Evolutionary conservation across 2,113 vertebrate species (phyloP).

Genomic region (Notechis scutatus): DNA sequence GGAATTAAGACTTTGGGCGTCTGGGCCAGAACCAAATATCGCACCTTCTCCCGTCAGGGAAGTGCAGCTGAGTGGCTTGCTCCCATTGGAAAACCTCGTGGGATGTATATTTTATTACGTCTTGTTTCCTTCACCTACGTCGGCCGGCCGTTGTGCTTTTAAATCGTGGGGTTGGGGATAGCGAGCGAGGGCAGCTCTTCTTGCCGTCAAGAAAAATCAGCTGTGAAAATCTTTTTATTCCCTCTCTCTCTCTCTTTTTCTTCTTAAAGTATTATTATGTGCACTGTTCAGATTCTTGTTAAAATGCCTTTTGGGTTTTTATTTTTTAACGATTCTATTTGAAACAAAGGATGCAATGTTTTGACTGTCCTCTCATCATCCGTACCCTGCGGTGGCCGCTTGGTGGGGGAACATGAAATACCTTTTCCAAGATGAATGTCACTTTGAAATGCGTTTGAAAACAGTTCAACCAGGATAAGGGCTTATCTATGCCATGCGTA

Average conservation of each 20-base stretch:
- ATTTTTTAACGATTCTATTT: conserved; percentile 41
- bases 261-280: conserved; percentile 52
- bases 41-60: conserved; percentile 16
- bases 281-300: conserved; percentile 58
- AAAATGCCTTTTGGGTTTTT: conserved; percentile 49
- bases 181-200: conserved; percentile 42
- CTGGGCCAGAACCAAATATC: conserved; percentile 60
- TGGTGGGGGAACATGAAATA: conserved; percentile 75
- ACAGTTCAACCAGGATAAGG: conserved; percentile 76
- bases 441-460: conserved; percentile 77
- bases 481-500: conserved; percentile 62
- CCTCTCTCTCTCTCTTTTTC: background rate
- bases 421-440: conserved; percentile 87
- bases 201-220: conserved; percentile 52
- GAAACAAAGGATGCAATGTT: conserved; percentile 72
- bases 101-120: conserved; percentile 53
- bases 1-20: conserved; percentile 37
- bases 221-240: conserved; percentile 56
- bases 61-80: conserved; percentile 47
- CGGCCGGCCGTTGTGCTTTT: conserved; percentile 46
- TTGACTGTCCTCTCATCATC: conserved; percentile 60
- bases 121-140: conserved; percentile 34
- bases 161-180: conserved; percentile 32
- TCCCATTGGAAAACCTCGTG: conserved; percentile 45
- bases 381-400: conserved; percentile 70